These are phyloP conservation scores for Arnoldichthys spilopterus DNA, from an alignment of 2,797 vertebrate genomes.

Conservation along the genomic window DNA sequence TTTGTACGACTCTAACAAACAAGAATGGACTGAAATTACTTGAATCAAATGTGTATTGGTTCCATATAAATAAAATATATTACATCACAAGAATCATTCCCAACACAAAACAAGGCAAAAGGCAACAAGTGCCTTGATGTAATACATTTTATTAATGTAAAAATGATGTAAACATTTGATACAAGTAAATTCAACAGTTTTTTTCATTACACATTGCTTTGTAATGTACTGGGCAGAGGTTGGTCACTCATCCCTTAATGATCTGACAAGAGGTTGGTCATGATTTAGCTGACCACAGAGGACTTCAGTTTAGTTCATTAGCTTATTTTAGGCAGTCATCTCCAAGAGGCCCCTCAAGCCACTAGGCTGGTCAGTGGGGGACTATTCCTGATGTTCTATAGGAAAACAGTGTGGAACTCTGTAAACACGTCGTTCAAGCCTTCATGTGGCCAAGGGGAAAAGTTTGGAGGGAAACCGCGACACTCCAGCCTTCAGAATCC, in stretches of 20 bases:
- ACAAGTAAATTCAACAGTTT: neutral
- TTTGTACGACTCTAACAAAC: conserved; percentile 25
- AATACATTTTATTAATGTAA: neutral
- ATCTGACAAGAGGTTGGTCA: conserved; percentile 26
- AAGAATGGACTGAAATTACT: neutral
- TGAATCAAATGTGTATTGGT: neutral
- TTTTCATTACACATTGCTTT: conserved; percentile 15
- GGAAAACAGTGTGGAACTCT: conserved; percentile 50
- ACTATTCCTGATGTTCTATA: conserved; percentile 36
- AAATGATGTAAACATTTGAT: neutral
- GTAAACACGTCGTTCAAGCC: conserved; percentile 46
- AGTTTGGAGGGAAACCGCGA: conserved; percentile 55
- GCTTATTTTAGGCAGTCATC: conserved; percentile 26
- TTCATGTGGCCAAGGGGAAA: conserved; percentile 60
- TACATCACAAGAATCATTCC: neutral
- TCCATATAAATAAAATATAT: neutral
- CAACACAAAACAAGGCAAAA: neutral
- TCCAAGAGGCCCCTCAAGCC: conserved; percentile 15
- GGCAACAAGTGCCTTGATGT: neutral
- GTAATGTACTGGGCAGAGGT: neutral
- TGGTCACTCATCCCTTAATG: conserved; percentile 11
- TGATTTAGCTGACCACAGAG: conserved; percentile 24
- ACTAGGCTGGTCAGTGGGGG: conserved; percentile 40
- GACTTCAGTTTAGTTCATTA: conserved; percentile 42
- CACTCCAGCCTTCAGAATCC: conserved; percentile 41